phyloP scores from a whole-genome alignment of 1,140 invertebrate species.

The Scaptomyza pallida region DNA sequence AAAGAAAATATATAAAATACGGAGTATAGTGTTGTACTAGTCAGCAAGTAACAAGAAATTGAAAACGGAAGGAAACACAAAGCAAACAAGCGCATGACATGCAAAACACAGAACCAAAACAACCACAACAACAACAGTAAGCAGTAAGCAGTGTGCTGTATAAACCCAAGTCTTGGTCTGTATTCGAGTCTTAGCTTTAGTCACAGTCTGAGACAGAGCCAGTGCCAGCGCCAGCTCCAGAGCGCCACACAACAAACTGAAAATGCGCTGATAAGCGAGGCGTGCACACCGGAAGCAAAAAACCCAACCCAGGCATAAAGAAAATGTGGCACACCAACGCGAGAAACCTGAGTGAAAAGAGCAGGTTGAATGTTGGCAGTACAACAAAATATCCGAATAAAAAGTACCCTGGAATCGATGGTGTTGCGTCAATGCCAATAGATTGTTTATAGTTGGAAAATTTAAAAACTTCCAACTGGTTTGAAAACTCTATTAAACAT shows the following conservation, averaged over 20 bases:
- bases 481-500: too few species aligned
- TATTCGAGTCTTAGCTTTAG: slow-evolving; percentile 10
- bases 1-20: slow-evolving; percentile 18
- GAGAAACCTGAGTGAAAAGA: background rate
- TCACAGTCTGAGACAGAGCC: slow-evolving; percentile 15
- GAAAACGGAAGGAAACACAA: slow-evolving; percentile 77
- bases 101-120: slow-evolving; percentile 65
- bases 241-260: slow-evolving; percentile 52
- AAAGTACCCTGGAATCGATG: slow-evolving; percentile 11
- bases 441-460: background rate
- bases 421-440: too few species aligned
- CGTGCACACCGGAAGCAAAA: slow-evolving; percentile 65
- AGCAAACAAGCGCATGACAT: slow-evolving; percentile 81
- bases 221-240: too few species aligned
- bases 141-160: slow-evolving; percentile 1
- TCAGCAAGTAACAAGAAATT: slow-evolving; percentile 67
- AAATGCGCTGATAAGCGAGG: slow-evolving; percentile 77
- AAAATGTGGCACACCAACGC: slow-evolving; percentile 30
- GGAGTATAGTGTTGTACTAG: slow-evolving; percentile 18
- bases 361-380: background rate
- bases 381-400: slow-evolving; percentile 2
- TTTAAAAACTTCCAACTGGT: too few species aligned
- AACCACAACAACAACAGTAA: slow-evolving; percentile 21
- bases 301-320: slow-evolving; percentile 17
- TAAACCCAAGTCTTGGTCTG: background rate